Evolutionary conservation across 2,113 vertebrate species (phyloP).

Genomic region (Xenopus tropicalis): DNA sequence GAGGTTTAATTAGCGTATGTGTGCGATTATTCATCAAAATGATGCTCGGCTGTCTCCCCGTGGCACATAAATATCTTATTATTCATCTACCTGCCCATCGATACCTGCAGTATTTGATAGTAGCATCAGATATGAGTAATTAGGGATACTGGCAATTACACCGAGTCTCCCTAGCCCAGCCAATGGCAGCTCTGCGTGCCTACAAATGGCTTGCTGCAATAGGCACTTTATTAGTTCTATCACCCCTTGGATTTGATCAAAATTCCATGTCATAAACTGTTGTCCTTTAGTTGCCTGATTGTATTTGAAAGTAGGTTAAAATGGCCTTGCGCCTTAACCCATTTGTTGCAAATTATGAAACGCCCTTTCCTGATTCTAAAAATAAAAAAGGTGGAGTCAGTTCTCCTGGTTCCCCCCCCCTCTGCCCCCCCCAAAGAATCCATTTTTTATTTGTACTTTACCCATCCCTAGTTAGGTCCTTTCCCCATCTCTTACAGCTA

Average conservation of each 20-base stretch:
- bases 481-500: too few species aligned
- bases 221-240: too few species aligned
- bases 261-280: too few species aligned
- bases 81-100: not conserved
- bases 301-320: slow-evolving; percentile 8
- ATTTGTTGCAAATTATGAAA: slow-evolving; percentile 31
- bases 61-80: slow-evolving; percentile 17
- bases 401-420: slow-evolving; percentile 8
- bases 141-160: not conserved
- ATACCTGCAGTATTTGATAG: too few species aligned
- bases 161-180: not conserved
- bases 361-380: slow-evolving; percentile 37
- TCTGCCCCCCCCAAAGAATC: not conserved
- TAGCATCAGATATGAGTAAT: too few species aligned
- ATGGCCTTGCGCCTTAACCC: slow-evolving; percentile 28
- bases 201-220: too few species aligned
- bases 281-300: not conserved
- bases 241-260: too few species aligned
- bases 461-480: not conserved
- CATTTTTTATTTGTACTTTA: slow-evolving; percentile 17
- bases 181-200: too few species aligned
- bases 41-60: slow-evolving; percentile 8
- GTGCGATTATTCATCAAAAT: slow-evolving; percentile 18
- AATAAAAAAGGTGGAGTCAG: slow-evolving; percentile 31
- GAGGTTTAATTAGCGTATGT: slow-evolving; percentile 28